Conservation (phyloP, 2,888 invertebrate species). For the Rhyacophila evoluta region DNA sequence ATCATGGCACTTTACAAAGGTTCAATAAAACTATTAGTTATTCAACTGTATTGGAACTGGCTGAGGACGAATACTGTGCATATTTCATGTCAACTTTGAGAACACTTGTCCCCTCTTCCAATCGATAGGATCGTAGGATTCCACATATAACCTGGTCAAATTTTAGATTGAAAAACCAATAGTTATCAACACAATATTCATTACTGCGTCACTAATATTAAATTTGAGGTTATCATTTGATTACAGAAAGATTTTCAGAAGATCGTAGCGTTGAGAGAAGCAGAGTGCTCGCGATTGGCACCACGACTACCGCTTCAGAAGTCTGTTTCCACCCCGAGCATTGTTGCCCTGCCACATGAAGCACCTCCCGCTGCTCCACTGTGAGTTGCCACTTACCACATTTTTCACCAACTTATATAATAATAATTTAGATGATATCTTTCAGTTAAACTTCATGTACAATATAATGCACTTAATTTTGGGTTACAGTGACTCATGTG, state of each 20-base stretch:
- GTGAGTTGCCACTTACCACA: conserved; percentile 63
- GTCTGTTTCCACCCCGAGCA: conserved; percentile 91
- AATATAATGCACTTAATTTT: not conserved
- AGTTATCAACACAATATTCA: no score
- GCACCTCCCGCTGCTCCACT: conserved; percentile 72
- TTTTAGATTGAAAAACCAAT: no score
- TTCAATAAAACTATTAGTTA: no score
- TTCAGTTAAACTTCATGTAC: not conserved
- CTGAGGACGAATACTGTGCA: no score
- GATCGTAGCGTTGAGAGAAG: conserved; percentile 72
- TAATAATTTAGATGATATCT: conserved; percentile 39
- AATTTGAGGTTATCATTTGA: conserved; percentile 17
- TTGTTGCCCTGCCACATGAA: conserved; percentile 77
- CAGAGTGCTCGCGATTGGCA: conserved; percentile 67
- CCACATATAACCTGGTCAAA: no score
- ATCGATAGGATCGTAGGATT: no score
- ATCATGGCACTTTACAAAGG: no score
- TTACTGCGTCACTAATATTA: no score
- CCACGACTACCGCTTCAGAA: conserved; percentile 86
- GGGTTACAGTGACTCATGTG: no score
- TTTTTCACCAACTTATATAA: conserved; percentile 37
- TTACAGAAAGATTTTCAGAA: conserved; percentile 81
- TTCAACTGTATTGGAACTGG: no score
- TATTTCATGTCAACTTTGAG: no score
- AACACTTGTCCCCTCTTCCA: no score